A percentile compares a stretch with the other conserved stretches of the same genome.
Conservation (phyloP, 2,113 vertebrate species). For the Mugil cephalus region DNA sequence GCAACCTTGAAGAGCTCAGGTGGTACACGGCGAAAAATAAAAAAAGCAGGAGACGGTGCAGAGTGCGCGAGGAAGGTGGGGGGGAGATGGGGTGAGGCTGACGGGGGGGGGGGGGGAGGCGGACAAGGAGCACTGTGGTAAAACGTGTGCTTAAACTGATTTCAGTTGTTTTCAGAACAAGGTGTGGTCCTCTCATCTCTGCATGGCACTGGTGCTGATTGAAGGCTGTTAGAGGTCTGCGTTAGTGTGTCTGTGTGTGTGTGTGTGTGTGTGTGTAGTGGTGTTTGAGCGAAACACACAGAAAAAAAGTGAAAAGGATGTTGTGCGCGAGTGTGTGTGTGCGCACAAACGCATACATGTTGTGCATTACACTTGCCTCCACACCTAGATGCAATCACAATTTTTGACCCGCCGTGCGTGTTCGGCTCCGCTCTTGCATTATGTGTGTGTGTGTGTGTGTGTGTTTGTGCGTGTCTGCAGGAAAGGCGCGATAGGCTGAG, state of each 20-base stretch:
- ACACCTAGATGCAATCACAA: conserved; percentile 66
- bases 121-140: conserved; percentile 39
- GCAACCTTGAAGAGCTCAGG: conserved; percentile 80
- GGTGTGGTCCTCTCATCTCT: conserved; percentile 72
- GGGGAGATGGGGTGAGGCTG: neutral
- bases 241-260: conserved; percentile 19
- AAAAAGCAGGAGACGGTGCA: conserved; percentile 7
- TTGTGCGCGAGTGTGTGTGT: conserved; percentile 22
- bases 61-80: neutral
- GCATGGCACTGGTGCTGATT: conserved; percentile 72
- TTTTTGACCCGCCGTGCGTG: conserved; percentile 36
- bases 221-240: conserved; percentile 55
- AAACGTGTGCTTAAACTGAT: conserved; percentile 78
- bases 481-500: conserved; percentile 52
- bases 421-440: conserved; percentile 25
- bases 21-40: conserved; percentile 64
- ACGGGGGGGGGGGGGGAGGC: neutral
- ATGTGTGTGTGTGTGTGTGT: conserved; percentile 41
- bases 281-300: conserved; percentile 10
- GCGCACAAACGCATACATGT: conserved; percentile 49
- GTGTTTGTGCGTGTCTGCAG: conserved; percentile 27
- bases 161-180: conserved; percentile 76
- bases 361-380: conserved; percentile 48
- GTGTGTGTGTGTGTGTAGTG: too few relatives aligned
- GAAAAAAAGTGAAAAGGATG: conserved; percentile 13